phyloP scores from a whole-genome alignment of 2,888 invertebrate genomes.

The Conus canariensis region DNA sequence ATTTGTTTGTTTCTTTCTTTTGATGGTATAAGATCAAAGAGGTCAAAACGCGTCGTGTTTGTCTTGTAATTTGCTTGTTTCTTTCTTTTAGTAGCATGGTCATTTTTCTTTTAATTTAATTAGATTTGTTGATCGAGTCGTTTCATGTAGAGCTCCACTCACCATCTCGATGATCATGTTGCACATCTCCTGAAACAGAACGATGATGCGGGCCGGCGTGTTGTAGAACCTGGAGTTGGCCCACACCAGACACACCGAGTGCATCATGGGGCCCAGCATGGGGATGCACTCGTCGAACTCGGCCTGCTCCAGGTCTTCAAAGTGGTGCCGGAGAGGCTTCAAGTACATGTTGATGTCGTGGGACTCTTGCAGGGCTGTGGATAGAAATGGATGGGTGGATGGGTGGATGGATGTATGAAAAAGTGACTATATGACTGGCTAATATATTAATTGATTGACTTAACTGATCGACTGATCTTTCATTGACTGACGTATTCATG shows the following conservation, averaged over 20 bases:
- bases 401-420: too few relatives aligned
- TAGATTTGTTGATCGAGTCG: too few relatives aligned
- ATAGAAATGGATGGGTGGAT: neutral
- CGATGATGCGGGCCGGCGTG: constrained; percentile 91
- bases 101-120: too few relatives aligned
- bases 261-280: constrained; percentile 89
- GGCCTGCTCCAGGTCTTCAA: constrained; percentile 84
- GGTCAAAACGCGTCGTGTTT: too few relatives aligned
- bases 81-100: too few relatives aligned
- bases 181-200: constrained; percentile 92
- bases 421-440: too few relatives aligned
- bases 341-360: constrained; percentile 93
- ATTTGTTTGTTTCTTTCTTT: too few relatives aligned
- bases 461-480: neutral
- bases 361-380: constrained; percentile 90
- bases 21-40: too few relatives aligned
- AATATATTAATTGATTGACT: too few relatives aligned
- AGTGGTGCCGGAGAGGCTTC: constrained; percentile 89
- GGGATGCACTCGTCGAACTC: constrained; percentile 80
- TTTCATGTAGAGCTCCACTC: constrained; percentile 55
- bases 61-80: too few relatives aligned
- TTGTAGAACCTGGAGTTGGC: constrained; percentile 92
- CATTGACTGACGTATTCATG: too few relatives aligned
- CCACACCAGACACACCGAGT: constrained; percentile 94
- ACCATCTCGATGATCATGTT: constrained; percentile 94